Evolutionary conservation across 1,140 invertebrate species (phyloP).

Genomic region (Samia ricini): DNA sequence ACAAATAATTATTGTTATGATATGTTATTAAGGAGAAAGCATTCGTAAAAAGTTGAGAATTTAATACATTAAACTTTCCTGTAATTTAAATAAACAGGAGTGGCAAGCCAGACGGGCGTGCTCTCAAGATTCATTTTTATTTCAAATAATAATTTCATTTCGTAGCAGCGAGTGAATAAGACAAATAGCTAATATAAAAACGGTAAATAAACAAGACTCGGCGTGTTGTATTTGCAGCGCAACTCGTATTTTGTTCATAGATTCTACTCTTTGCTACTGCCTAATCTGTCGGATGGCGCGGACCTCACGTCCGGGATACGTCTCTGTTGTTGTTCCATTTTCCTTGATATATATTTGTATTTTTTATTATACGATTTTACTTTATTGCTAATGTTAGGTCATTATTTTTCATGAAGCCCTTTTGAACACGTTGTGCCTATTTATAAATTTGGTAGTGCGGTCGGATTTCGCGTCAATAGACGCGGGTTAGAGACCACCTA

Average conservation of each 20-base stretch:
- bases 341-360: constrained; percentile 16
- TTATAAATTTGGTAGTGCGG: too few relatives aligned
- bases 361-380: background rate
- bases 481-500: too few relatives aligned
- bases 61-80: background rate
- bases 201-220: constrained; percentile 61
- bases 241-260: constrained; percentile 51
- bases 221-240: constrained; percentile 59
- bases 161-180: constrained; percentile 36
- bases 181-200: constrained; percentile 69
- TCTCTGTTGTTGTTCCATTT: constrained; percentile 67
- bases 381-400: too few relatives aligned
- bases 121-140: constrained; percentile 27
- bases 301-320: constrained; percentile 54
- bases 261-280: constrained; percentile 58
- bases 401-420: too few relatives aligned
- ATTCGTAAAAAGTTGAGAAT: too few relatives aligned
- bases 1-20: too few relatives aligned
- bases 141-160: constrained; percentile 43
- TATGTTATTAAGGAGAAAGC: too few relatives aligned
- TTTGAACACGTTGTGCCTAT: too few relatives aligned
- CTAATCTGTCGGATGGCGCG: constrained; percentile 56
- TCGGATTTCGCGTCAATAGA: too few relatives aligned
- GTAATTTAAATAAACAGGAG: background rate
- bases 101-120: constrained; percentile 26